Conservation (phyloP, 1,140 invertebrate species). For the Phymorhynchus buccinoides region DNA sequence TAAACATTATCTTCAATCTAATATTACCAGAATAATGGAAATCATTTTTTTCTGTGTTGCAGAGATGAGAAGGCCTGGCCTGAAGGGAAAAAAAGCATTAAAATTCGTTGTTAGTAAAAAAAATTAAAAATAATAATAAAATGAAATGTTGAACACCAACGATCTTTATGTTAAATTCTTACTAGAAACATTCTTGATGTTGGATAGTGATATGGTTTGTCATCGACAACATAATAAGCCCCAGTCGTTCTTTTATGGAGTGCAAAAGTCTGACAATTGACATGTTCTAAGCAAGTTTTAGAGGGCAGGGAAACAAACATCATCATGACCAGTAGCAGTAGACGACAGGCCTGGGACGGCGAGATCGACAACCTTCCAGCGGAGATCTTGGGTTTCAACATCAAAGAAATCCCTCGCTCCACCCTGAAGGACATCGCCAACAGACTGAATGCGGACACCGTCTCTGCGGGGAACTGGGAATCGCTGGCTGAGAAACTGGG, state of each 20-base stretch:
- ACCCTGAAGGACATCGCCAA: conserved; percentile 14
- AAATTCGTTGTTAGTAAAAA: too few relatives aligned
- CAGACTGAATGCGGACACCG: neutral
- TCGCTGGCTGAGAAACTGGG: conserved; percentile 29
- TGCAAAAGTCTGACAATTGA: neutral
- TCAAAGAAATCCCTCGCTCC: neutral
- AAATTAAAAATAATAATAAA: too few relatives aligned
- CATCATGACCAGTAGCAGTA: neutral
- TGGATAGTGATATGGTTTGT: neutral
- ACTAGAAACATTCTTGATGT: neutral
- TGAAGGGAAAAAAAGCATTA: too few relatives aligned
- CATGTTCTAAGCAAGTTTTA: neutral
- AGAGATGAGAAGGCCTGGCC: too few relatives aligned
- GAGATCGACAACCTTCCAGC: conserved; percentile 30
- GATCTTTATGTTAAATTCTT: neutral
- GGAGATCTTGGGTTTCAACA: neutral
- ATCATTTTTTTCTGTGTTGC: too few relatives aligned
- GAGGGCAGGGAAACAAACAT: neutral
- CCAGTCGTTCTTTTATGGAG: neutral
- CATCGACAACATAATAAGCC: neutral
- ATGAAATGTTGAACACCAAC: neutral
- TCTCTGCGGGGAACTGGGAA: conserved; percentile 18
- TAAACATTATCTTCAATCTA: too few relatives aligned
- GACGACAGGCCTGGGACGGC: conserved; percentile 6
- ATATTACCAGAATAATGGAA: too few relatives aligned